Evolutionary conservation across 2,113 vertebrate species (phyloP).

Genomic region (Daphoenositta chrysoptera): DNA sequence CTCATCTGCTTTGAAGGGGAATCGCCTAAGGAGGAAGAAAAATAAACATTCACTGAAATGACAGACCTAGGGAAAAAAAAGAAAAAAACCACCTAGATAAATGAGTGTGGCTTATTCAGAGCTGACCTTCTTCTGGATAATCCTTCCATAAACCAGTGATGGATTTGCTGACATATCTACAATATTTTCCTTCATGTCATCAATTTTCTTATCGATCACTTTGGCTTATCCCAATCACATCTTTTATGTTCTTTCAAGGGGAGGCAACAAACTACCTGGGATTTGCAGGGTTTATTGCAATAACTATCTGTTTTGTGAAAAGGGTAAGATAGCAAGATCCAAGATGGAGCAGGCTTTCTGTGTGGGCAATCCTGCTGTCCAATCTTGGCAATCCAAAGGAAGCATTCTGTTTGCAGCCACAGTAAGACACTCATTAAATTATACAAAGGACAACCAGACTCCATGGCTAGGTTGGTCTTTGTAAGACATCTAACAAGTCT

Average conservation of each 20-base stretch:
- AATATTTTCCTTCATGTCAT: not conserved
- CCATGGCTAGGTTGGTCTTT: not conserved
- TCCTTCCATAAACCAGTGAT: not conserved
- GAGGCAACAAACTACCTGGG: not conserved
- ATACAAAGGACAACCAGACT: not conserved
- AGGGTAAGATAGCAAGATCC: not conserved
- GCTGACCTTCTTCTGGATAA: not conserved
- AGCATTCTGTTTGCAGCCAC: not conserved
- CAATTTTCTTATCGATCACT: not conserved
- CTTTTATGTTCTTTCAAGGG: not conserved
- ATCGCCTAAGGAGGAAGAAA: constrained; percentile 60
- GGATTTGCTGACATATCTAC: not conserved
- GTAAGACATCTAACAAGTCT: not conserved
- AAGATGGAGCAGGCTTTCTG: not conserved
- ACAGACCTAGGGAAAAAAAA: not conserved
- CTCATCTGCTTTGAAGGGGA: constrained; percentile 45
- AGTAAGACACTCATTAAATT: not conserved
- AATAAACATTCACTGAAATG: not conserved
- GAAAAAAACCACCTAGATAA: not conserved
- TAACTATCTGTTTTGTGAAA: not conserved
- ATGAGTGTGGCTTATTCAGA: not conserved
- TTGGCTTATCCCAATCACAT: not conserved
- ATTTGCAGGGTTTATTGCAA: not conserved
- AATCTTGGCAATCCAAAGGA: not conserved
- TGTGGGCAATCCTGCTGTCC: not conserved